phyloP scores from a whole-genome alignment of 1,140 invertebrate species.

The Philopotamus ludificatus region DNA sequence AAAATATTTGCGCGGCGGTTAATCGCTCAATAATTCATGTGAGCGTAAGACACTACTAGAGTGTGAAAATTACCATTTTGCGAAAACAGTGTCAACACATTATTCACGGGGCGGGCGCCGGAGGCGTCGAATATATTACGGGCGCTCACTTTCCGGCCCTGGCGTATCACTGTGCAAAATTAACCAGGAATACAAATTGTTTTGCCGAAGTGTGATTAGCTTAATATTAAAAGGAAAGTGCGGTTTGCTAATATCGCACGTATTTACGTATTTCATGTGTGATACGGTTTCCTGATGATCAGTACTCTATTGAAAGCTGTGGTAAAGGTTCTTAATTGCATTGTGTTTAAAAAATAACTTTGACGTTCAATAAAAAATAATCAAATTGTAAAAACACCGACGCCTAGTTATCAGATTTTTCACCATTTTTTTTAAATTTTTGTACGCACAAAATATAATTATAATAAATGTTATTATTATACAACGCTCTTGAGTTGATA shows the following conservation, averaged over 20 bases:
- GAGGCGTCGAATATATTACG: constrained; percentile 1
- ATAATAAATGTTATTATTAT: no score
- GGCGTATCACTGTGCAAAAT: not conserved
- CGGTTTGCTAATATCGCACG: no score
- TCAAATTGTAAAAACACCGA: no score
- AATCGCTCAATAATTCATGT: not conserved
- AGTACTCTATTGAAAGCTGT: no score
- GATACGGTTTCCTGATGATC: no score
- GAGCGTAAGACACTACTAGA: not conserved
- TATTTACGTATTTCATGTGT: no score
- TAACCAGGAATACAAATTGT: constrained; percentile 21
- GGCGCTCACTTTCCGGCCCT: not conserved
- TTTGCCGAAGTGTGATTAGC: not conserved
- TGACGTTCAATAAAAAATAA: no score
- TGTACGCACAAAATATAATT: no score
- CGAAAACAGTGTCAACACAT: constrained; percentile 30
- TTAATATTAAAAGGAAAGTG: not conserved
- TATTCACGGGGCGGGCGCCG: constrained; percentile 13
- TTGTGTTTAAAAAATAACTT: no score
- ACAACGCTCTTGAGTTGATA: not conserved
- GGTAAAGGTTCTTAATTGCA: no score
- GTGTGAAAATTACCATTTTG: constrained; percentile 30
- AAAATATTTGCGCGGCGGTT: not conserved
- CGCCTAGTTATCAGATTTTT: no score
- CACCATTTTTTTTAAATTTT: no score